Conservation (phyloP, 2,113 vertebrate species). For the Chaetorhynchus papuensis region DNA sequence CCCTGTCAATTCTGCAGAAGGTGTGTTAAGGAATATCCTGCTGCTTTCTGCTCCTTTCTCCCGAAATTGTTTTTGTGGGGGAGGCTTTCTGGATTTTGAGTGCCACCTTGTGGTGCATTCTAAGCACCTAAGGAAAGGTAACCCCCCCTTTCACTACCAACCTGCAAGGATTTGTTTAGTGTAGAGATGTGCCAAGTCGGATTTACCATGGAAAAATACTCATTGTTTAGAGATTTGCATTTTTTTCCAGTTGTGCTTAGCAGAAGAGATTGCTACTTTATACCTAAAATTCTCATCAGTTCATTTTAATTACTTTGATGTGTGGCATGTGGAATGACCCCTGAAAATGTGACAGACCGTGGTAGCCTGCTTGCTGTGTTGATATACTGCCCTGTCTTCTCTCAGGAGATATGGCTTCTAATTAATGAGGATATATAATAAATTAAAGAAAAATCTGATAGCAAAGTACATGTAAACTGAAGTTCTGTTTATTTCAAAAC, state of each 20-base stretch:
- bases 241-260: neutral
- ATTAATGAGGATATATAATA: neutral
- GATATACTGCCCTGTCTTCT: neutral
- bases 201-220: neutral
- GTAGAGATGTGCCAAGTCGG: too few relatives aligned
- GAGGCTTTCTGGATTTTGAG: constrained; percentile 1
- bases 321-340: neutral
- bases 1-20: neutral
- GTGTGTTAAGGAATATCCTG: neutral
- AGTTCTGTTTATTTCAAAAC: neutral
- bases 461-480: neutral
- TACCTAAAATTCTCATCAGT: neutral
- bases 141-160: accelerated
- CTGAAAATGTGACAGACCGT: neutral
- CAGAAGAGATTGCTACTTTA: neutral
- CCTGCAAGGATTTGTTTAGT: neutral
- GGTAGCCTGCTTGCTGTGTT: neutral
- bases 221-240: neutral
- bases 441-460: neutral
- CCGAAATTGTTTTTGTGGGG: neutral
- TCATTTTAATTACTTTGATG: neutral
- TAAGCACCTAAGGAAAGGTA: neutral
- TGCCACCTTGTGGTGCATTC: constrained; percentile 35
- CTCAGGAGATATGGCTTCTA: neutral
- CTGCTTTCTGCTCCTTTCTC: neutral